Evolutionary conservation across 1,140 invertebrate genomes (phyloP).

Genomic region (Drosophila varians): DNA sequence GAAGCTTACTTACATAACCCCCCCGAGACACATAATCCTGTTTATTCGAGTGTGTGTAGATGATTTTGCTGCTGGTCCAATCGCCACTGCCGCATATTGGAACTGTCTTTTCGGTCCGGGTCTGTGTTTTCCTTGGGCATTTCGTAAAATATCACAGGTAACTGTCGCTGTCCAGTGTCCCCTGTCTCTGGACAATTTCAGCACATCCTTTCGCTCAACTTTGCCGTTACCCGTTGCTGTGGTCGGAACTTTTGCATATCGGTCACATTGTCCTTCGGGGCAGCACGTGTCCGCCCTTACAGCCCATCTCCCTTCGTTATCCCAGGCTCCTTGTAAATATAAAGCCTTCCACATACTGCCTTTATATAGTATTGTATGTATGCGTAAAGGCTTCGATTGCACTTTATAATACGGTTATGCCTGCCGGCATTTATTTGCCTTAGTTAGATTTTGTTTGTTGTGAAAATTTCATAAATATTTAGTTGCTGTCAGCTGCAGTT

Average conservation of each 20-base stretch:
- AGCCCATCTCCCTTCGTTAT: slow-evolving; percentile 4
- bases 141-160: slow-evolving; percentile 69
- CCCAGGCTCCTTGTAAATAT: not conserved
- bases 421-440: slow-evolving; percentile 59
- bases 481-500: slow-evolving; percentile 52
- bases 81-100: slow-evolving; percentile 29
- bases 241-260: slow-evolving; percentile 66
- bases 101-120: slow-evolving; percentile 27
- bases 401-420: slow-evolving; percentile 62
- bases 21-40: slow-evolving; percentile 66
- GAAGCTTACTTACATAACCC: slow-evolving; percentile 74
- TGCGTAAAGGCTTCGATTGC: slow-evolving; percentile 63
- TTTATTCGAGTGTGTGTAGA: slow-evolving; percentile 48
- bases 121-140: slow-evolving; percentile 54
- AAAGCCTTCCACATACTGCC: not conserved
- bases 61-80: slow-evolving; percentile 17
- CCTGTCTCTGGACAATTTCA: slow-evolving; percentile 67
- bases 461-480: slow-evolving; percentile 68
- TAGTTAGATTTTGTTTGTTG: slow-evolving; percentile 57
- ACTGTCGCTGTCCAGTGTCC: slow-evolving; percentile 52
- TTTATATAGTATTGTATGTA: slow-evolving; percentile 19
- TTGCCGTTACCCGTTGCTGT: slow-evolving; percentile 28
- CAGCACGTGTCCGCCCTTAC: slow-evolving; percentile 50
- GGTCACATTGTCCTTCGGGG: slow-evolving; percentile 63
- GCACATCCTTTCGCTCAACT: slow-evolving; percentile 46